Percentiles rank a stretch among this genome's conserved stretches.
These are phyloP conservation scores for Anthoscopus minutus DNA, from an alignment of 2,113 vertebrate genomes.

Conservation along the genomic window DNA sequence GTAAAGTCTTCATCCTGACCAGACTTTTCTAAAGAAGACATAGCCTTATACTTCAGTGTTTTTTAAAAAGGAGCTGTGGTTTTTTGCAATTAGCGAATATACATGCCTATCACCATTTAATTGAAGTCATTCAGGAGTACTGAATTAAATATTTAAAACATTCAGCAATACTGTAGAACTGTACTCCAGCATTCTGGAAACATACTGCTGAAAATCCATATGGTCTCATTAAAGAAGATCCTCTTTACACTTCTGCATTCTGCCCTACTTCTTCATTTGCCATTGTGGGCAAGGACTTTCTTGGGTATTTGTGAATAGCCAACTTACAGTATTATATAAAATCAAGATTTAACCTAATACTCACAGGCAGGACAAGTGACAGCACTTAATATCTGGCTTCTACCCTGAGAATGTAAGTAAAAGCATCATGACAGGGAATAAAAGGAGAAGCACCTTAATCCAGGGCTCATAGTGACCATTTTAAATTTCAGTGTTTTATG, in stretches of 20 bases:
- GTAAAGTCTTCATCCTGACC: background rate
- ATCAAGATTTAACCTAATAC: background rate
- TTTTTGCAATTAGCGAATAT: background rate
- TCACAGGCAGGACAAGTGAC: background rate
- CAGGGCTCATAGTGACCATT: background rate
- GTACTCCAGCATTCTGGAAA: background rate
- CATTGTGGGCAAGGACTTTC: background rate
- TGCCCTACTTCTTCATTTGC: background rate
- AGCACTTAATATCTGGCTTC: background rate
- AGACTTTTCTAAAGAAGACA: background rate
- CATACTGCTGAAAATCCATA: background rate
- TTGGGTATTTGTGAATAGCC: background rate
- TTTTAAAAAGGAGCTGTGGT: background rate
- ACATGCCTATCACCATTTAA: background rate
- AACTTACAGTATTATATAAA: background rate
- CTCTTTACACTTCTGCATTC: background rate
- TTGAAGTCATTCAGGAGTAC: background rate
- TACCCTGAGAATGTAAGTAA: background rate
- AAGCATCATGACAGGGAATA: background rate
- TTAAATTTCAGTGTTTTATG: background rate
- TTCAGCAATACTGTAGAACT: background rate
- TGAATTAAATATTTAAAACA: background rate
- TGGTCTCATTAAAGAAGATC: background rate
- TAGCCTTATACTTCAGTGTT: background rate
- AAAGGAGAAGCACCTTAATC: background rate